Evolutionary conservation across 2,888 invertebrate genomes (phyloP).

Genomic region (Amphipoea lucens): DNA sequence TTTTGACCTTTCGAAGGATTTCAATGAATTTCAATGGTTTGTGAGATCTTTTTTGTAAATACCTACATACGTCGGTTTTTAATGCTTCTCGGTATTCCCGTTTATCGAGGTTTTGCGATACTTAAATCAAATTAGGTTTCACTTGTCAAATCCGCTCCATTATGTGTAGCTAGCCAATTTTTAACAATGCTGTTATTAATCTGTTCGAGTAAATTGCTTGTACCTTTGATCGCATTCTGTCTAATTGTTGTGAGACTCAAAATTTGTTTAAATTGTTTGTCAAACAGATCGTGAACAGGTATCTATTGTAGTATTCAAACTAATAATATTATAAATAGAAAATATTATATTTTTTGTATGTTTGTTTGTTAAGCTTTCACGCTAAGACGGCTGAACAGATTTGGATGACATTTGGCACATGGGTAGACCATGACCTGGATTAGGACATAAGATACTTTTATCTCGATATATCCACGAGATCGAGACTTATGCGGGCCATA

Average conservation of each 20-base stretch:
- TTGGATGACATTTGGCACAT: background rate
- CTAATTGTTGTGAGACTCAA: background rate
- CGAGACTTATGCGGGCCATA: too few relatives aligned
- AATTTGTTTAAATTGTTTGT: background rate
- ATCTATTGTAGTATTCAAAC: too few relatives aligned
- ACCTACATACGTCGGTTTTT: background rate
- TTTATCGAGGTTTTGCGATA: constrained; percentile 8
- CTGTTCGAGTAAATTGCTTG: background rate
- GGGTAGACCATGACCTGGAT: background rate
- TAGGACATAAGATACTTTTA: background rate
- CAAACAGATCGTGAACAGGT: background rate
- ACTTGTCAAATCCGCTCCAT: background rate
- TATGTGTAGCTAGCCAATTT: background rate
- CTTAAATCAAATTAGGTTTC: constrained; percentile 20
- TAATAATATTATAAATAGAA: too few relatives aligned
- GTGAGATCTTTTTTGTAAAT: constrained; percentile 11
- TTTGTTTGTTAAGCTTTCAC: too few relatives aligned
- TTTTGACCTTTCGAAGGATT: constrained; percentile 11
- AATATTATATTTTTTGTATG: too few relatives aligned
- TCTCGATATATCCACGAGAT: background rate
- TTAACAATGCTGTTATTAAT: constrained; percentile 5
- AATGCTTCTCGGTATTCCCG: constrained; percentile 6
- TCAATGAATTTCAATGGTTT: constrained; percentile 3
- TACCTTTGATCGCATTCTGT: background rate
- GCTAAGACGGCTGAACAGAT: too few relatives aligned